Base-by-base conservation (phyloP, 2,113 vertebrate genomes). In the Labrus mixtus region DNA sequence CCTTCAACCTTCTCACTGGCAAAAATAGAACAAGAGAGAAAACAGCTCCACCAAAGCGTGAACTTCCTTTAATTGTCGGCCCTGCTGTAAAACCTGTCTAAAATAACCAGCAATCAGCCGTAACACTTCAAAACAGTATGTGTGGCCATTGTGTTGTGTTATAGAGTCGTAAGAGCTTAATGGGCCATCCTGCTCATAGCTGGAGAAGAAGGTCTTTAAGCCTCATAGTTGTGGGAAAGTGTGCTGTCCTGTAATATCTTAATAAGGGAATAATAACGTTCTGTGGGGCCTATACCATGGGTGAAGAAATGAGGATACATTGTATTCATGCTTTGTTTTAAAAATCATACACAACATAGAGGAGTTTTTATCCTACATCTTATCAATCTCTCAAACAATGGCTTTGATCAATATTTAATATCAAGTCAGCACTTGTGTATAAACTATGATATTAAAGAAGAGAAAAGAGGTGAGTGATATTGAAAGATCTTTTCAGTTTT, bases 51-150 rank as follows among this genome's bases (percentile, higher is more conserved):
- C 84, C 78, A 87, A 84, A 83, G 76, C 85, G 70, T 88, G 90
- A 92, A 95, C 94, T 97, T 98, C 96, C 97, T 95, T 87, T 92
- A 75, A 96, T 96, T 97, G 96, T 97, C 95, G 87, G 23, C 50
- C 71, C 69, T 41, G 48, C 41, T 78, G 39, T 85, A 61, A 82
- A 86, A 93, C 90, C 71, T 90, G 68, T 82, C 75, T 50, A 77
- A 66, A 82, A 81, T 67, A 78, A 78, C 68, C 57, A 70, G 20
- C 45, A 74, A 61, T 57, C 68, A 75, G 23, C 25, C 43, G 46
- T 54, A 53, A 20, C 23, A 43, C 37, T 23, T 6, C 4, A 4
- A 43, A 67, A 50, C 41, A 65, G 67, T 51, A 58, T 62, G 43
- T 58, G 25, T 64, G 56, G 59, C 48, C 46, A 74, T 83, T 84